These are phyloP conservation scores for Emys orbicularis DNA, from an alignment of 2,797 vertebrate genomes.

Conservation along the genomic window DNA sequence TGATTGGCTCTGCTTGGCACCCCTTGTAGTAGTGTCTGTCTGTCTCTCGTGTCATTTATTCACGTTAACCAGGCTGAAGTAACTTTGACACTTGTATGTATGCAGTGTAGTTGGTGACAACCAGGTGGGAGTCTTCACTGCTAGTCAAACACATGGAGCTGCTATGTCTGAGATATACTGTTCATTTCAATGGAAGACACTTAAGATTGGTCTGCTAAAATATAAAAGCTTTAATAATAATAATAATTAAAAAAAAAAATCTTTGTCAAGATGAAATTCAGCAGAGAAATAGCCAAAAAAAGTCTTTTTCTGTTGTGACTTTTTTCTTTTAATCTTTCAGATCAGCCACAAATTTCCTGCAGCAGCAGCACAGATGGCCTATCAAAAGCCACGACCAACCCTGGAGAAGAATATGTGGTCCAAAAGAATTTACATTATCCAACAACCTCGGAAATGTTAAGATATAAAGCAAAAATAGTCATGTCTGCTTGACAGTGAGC, in stretches of 20 bases:
- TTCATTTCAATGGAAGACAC: not conserved
- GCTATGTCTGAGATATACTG: not conserved
- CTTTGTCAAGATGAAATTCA: not conserved
- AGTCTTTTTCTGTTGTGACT: constrained; percentile 26
- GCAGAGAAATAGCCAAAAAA: not conserved
- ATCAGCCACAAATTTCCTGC: constrained; percentile 89
- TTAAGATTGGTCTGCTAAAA: not conserved
- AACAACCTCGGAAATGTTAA: constrained; percentile 94
- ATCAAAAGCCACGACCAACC: constrained; percentile 88
- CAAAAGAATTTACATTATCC: constrained; percentile 87
- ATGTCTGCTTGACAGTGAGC: constrained; percentile 19
- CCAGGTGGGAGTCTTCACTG: not conserved
- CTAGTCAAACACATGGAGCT: not conserved
- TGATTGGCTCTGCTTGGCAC: not conserved
- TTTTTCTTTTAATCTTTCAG: constrained; percentile 78
- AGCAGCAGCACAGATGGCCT: constrained; percentile 87
- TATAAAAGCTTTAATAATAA: not conserved
- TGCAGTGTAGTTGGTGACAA: not conserved
- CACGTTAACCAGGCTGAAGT: not conserved
- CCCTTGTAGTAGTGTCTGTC: not conserved
- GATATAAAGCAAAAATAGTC: constrained; percentile 51
- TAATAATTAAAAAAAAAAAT: not conserved
- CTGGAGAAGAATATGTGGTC: constrained; percentile 87
- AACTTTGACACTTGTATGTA: not conserved
- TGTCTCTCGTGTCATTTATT: not conserved